Evolutionary conservation across 2,797 vertebrate species (phyloP).

Genomic region (Rhabdophis nuchalis): DNA sequence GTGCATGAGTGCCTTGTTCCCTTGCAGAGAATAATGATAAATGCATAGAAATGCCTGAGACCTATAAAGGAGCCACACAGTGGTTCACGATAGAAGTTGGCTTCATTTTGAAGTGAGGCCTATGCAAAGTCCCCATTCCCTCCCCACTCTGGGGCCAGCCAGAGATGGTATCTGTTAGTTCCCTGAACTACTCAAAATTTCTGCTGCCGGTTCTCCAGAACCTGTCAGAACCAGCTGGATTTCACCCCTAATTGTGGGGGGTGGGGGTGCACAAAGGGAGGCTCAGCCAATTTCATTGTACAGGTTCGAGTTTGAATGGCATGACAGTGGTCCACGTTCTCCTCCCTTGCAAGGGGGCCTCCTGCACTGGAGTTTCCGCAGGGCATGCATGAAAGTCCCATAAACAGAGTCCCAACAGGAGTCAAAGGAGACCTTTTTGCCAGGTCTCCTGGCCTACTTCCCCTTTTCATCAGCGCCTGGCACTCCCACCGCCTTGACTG

Average conservation of each 20-base stretch:
- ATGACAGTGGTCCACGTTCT: constrained; percentile 41
- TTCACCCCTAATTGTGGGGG: no score
- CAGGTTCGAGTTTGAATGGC: no score
- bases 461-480: constrained; percentile 48
- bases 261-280: no score
- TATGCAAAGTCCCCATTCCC: no score
- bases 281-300: no score
- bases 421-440: constrained; percentile 72
- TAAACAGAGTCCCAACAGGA: constrained; percentile 71
- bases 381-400: constrained; percentile 51
- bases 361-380: constrained; percentile 57
- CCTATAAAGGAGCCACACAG: not conserved
- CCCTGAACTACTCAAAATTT: no score
- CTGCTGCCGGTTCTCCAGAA: no score
- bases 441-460: constrained; percentile 71
- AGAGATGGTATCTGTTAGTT: no score
- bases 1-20: no score
- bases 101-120: not conserved
- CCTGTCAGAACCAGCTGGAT: no score
- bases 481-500: constrained; percentile 79
- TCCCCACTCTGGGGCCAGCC: no score
- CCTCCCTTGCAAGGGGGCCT: constrained; percentile 42
- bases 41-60: not conserved
- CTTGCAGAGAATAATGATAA: not conserved
- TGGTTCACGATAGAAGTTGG: not conserved